A percentile compares a stretch with the other conserved stretches of the same genome.
Conservation (phyloP, 2,797 vertebrate species). For the Sarcoramphus papa region DNA sequence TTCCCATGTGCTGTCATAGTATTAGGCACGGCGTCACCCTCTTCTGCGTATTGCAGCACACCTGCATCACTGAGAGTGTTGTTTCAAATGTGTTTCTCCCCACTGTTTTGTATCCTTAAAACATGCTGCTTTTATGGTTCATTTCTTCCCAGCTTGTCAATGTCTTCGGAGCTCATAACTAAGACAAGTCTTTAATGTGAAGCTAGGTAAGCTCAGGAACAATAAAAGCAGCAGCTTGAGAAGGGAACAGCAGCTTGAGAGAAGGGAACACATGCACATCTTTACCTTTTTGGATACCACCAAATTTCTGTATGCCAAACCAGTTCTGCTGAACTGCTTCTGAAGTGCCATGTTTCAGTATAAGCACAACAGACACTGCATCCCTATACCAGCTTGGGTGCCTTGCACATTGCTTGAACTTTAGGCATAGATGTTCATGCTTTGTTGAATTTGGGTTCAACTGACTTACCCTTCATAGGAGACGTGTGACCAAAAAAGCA, state of each 20-base stretch:
- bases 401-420: background rate
- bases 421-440: fast-evolving
- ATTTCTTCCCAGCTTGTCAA: background rate
- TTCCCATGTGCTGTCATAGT: fast-evolving
- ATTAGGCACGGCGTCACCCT: background rate
- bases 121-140: background rate
- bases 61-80: background rate
- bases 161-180: background rate
- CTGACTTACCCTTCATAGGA: background rate
- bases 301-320: background rate
- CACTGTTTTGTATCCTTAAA: background rate
- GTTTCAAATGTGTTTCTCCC: background rate
- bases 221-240: background rate
- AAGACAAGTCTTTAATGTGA: background rate
- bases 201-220: fast-evolving
- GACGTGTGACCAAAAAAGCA: background rate
- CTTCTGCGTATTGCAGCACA: background rate
- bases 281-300: background rate
- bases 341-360: fast-evolving
- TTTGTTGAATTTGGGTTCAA: background rate
- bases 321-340: background rate
- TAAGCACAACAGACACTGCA: background rate
- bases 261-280: fast-evolving
- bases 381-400: too few relatives aligned
- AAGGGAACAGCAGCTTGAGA: background rate